Conservation (phyloP, 2,797 vertebrate species). For the Hypotaenidia okinawae region DNA sequence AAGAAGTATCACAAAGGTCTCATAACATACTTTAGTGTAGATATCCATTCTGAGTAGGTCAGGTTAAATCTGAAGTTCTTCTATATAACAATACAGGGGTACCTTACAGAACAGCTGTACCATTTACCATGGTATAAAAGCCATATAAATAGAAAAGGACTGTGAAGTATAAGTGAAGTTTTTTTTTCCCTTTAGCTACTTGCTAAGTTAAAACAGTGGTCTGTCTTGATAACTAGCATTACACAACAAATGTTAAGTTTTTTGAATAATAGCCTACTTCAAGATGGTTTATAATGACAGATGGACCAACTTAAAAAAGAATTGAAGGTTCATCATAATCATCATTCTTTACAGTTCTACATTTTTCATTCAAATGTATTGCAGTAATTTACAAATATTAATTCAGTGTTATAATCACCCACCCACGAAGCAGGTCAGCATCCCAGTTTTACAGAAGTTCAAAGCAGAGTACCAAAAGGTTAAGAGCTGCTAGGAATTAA, state of each 20-base stretch:
- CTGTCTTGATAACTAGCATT: constrained; percentile 14
- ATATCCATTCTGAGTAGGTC: constrained; percentile 79
- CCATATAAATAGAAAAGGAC: constrained; percentile 53
- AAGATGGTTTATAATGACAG: constrained; percentile 61
- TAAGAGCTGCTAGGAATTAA: constrained; percentile 68
- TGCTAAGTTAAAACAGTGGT: constrained; percentile 7
- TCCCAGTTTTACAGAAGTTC: constrained; percentile 61
- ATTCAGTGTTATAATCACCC: constrained; percentile 61
- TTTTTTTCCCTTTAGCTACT: background rate
- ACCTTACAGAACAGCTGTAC: constrained; percentile 61
- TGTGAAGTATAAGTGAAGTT: constrained; percentile 1
- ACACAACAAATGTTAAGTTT: constrained; percentile 23
- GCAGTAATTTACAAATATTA: constrained; percentile 65
- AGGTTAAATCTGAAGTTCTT: constrained; percentile 78
- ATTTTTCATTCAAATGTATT: constrained; percentile 66
- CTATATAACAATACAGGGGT: constrained; percentile 41
- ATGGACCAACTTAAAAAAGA: constrained; percentile 68
- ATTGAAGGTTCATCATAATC: constrained; percentile 53
- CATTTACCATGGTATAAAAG: constrained; percentile 61
- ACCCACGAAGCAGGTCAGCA: constrained; percentile 55
- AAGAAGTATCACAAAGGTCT: constrained; percentile 81
- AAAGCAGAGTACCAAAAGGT: constrained; percentile 32
- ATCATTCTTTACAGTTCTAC: constrained; percentile 61
- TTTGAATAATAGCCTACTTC: constrained; percentile 52
- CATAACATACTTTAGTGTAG: constrained; percentile 72